Conservation (phyloP, 2,888 invertebrate species). For the Cryptocephalus primarius region DNA sequence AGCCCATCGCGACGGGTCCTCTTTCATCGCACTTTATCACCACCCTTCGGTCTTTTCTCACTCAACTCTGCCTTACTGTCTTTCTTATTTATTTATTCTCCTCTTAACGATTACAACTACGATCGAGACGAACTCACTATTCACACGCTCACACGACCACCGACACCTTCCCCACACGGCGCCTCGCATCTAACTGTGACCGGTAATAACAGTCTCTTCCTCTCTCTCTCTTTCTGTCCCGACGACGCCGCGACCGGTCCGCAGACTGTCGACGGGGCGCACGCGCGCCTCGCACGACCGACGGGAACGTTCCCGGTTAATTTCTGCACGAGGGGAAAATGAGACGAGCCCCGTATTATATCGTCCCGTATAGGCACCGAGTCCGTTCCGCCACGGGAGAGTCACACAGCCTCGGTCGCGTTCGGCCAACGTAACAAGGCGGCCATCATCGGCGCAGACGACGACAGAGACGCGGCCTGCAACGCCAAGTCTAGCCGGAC, state of each 20-base stretch:
- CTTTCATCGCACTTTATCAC: no score
- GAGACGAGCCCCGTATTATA: no score
- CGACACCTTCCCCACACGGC: conserved; percentile 8
- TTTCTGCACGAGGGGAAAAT: not conserved
- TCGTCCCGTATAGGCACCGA: no score
- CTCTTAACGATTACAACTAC: no score
- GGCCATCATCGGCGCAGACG: not conserved
- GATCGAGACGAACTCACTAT: no score
- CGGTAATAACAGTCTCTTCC: conserved; percentile 27
- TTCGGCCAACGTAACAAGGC: conserved; percentile 6
- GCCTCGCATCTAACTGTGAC: conserved; percentile 20
- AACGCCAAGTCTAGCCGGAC: conserved; percentile 48
- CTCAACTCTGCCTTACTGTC: no score
- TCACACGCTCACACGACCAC: no score
- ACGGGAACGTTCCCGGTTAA: no score
- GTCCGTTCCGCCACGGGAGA: not conserved
- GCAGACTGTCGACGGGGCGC: conserved; percentile 27
- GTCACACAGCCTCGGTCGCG: not conserved
- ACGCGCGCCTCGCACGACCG: conserved; percentile 10
- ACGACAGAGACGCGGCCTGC: conserved; percentile 4
- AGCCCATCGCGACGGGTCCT: no score
- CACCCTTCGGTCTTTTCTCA: no score
- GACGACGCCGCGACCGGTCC: conserved; percentile 20
- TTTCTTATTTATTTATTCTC: no score
- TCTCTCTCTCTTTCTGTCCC: conserved; percentile 1